Evolutionary conservation across 2,888 invertebrate genomes (phyloP), one percentile per base, ranked within the genome.

Genomic region (Malacosoma neustria): DNA sequence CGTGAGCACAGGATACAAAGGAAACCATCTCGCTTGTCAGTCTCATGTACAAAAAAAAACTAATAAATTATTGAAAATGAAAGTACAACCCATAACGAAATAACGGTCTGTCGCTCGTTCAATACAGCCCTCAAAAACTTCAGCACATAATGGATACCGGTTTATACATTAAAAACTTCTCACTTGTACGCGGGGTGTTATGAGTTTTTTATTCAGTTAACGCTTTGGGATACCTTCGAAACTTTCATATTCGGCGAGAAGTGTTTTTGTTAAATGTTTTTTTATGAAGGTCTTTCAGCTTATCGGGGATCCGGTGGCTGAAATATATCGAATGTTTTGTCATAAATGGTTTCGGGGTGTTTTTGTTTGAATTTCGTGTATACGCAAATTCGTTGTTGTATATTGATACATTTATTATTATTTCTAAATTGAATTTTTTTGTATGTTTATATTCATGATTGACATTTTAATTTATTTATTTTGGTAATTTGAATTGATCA

Each of bases 141-240:
- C 40, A 40, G 22, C 40, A 46, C 46, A 54, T 47, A 52, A 51
- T 51, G 48, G 53, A 55, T 50, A 57, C 49, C n/a, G 52, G 47
- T 47, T 50, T 38, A 36, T 40, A 39, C 46, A 50, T 54, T 51
- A 54, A 47, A 45, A 53, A 49, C 39, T 51, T 50, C 38, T 39
- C 35, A 36, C 29, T 22, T 35, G 29, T 30, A 15, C 40, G 37
- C 22, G 40, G 48, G 31, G 43, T 42, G 48, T 50, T 39, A 43
- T 48, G 45, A 47, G 45, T 48, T 46, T 48, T 39, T 48, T 51
- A 51, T 53, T 49, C 48, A 49, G 43, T 45, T 46, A 51, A 42
- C 42, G 45, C 43, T 48, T 43, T 41, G 43, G 42, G 40, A 49
- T 45, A 42, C 38, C 32, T 13, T 34, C 32, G 37, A 43, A 41